phyloP scores from a whole-genome alignment of 2,113 vertebrate genomes.

The Strigops habroptila region DNA sequence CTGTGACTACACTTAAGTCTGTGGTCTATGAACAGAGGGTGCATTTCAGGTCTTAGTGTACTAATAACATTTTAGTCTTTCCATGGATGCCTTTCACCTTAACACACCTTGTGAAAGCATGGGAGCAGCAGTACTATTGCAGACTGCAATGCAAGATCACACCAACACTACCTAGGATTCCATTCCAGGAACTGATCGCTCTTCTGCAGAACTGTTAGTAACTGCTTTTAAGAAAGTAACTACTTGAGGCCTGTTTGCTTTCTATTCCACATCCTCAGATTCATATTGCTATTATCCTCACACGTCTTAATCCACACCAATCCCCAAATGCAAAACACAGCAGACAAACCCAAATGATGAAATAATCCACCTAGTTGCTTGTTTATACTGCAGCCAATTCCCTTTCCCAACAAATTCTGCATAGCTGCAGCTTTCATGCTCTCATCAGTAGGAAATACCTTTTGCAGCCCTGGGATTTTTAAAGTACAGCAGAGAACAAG shows the following conservation, averaged over 20 bases:
- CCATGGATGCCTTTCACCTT: background rate
- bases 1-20: too few species aligned
- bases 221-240: background rate
- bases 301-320: background rate
- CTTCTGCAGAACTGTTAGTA: background rate
- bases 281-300: background rate
- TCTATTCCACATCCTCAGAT: background rate
- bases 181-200: background rate
- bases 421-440: background rate
- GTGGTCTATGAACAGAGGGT: background rate
- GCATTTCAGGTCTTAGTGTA: background rate
- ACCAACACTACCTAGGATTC: background rate
- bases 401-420: background rate
- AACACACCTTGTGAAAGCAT: background rate
- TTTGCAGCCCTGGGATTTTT: background rate
- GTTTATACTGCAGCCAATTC: background rate
- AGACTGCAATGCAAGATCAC: background rate
- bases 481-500: background rate
- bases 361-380: background rate
- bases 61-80: background rate
- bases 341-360: background rate
- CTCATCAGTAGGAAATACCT: background rate
- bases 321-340: background rate
- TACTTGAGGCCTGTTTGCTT: background rate
- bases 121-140: background rate